Evolutionary conservation across 1,140 invertebrate species (phyloP).

Genomic region (Bradysia coprophila): DNA sequence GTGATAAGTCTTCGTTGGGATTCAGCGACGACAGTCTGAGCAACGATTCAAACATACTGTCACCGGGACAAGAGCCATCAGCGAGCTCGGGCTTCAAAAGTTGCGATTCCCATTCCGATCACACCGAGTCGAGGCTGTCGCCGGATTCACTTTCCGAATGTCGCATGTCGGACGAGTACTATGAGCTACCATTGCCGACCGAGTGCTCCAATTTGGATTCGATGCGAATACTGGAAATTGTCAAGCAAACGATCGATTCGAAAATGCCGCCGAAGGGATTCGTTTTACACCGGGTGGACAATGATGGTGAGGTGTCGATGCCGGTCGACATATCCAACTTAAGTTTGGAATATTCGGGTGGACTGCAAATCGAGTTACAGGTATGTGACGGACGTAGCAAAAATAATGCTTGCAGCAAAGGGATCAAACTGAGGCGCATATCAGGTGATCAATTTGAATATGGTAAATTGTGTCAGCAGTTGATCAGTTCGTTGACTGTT

Average conservation of each 20-base stretch:
- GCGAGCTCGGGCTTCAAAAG: slow-evolving; percentile 22
- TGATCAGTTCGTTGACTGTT: slow-evolving; percentile 73
- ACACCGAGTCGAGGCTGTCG: slow-evolving; percentile 17
- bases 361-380: slow-evolving; percentile 73
- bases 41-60: slow-evolving; percentile 33
- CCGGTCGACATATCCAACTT: slow-evolving; percentile 28
- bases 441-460: slow-evolving; percentile 83
- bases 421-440: slow-evolving; percentile 75
- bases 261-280: slow-evolving; percentile 58
- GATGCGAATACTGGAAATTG: slow-evolving; percentile 56
- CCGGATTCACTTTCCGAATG: slow-evolving; percentile 23
- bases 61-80: slow-evolving; percentile 22
- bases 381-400: slow-evolving; percentile 55
- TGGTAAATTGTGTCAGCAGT: slow-evolving; percentile 73
- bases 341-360: slow-evolving; percentile 62
- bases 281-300: slow-evolving; percentile 25
- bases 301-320: slow-evolving; percentile 14
- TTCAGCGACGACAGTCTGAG: slow-evolving; percentile 47
- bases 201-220: slow-evolving; percentile 60
- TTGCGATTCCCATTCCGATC: slow-evolving; percentile 20
- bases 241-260: slow-evolving; percentile 65
- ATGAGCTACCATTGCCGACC: slow-evolving; percentile 56
- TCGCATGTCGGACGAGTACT: slow-evolving; percentile 30
- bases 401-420: slow-evolving; percentile 41
- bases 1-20: slow-evolving; percentile 40